Evolutionary conservation across 2,888 invertebrate species (phyloP).

Genomic region (Rhyacophila evoluta): DNA sequence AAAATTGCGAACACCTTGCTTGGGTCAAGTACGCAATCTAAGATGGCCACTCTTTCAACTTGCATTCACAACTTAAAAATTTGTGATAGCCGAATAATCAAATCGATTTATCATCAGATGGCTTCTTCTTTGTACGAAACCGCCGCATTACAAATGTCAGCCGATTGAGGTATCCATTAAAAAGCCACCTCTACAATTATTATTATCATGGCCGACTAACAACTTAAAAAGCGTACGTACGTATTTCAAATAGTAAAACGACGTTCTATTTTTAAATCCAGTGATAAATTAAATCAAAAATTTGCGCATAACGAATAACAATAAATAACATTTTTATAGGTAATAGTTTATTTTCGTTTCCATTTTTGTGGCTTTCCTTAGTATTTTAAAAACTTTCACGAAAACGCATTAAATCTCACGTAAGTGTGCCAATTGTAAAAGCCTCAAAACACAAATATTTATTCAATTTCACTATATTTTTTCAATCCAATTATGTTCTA

Average conservation of each 20-base stretch:
- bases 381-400: no score
- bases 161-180: conserved; percentile 14
- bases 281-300: no score
- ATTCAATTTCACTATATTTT: no score
- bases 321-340: conserved; percentile 51
- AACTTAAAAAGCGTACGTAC: neutral
- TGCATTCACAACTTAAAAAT: conserved; percentile 33
- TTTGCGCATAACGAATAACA: neutral
- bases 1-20: conserved; percentile 8
- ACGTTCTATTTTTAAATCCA: neutral
- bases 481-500: no score
- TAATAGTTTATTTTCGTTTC: no score
- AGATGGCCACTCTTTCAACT: conserved; percentile 5
- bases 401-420: neutral
- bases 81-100: conserved; percentile 50
- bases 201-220: neutral
- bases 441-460: no score
- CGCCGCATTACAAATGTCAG: conserved; percentile 29
- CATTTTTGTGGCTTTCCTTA: no score
- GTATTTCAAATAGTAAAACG: neutral
- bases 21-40: neutral
- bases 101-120: conserved; percentile 50
- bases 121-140: conserved; percentile 41
- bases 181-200: neutral
- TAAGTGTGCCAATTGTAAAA: conserved; percentile 40